phyloP scores from a whole-genome alignment of 2,797 vertebrate genomes.

The Chanos chanos region DNA sequence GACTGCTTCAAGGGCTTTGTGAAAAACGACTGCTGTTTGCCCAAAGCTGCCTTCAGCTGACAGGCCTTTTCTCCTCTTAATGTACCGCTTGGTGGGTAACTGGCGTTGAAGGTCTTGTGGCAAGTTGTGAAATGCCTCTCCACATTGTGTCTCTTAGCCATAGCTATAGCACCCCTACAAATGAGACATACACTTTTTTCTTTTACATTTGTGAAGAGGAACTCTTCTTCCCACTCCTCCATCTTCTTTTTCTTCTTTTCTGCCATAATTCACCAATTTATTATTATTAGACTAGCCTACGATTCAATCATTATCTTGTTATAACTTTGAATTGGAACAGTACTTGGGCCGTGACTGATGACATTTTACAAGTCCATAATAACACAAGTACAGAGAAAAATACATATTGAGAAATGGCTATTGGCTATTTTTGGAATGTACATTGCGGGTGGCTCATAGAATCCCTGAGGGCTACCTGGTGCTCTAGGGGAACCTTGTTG shows the following conservation, averaged over 20 bases:
- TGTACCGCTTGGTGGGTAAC: constrained; percentile 3
- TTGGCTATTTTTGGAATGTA: no score
- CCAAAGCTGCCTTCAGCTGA: no score
- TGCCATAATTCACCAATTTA: constrained; percentile 1
- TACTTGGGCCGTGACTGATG: no score
- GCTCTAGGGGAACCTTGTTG: no score
- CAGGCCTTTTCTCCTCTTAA: neutral
- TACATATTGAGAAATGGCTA: no score
- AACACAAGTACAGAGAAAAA: no score
- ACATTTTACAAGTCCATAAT: no score
- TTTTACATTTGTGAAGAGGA: neutral
- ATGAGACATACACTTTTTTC: neutral
- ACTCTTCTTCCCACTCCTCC: neutral
- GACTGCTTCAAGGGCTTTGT: neutral
- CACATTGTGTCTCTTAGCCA: constrained; percentile 25
- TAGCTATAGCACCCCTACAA: neutral
- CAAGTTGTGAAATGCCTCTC: constrained; percentile 21
- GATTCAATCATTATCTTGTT: no score
- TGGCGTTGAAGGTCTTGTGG: constrained; percentile 6
- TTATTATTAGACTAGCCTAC: no score
- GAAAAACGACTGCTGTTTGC: constrained; percentile 18
- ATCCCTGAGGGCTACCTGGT: no score
- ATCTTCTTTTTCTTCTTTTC: neutral
- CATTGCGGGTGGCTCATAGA: no score
- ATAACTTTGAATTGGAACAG: no score